Evolutionary conservation across 2,113 vertebrate genomes (phyloP), one percentile per base, ranked within the genome.

Genomic region (Tonatia bakeri): DNA sequence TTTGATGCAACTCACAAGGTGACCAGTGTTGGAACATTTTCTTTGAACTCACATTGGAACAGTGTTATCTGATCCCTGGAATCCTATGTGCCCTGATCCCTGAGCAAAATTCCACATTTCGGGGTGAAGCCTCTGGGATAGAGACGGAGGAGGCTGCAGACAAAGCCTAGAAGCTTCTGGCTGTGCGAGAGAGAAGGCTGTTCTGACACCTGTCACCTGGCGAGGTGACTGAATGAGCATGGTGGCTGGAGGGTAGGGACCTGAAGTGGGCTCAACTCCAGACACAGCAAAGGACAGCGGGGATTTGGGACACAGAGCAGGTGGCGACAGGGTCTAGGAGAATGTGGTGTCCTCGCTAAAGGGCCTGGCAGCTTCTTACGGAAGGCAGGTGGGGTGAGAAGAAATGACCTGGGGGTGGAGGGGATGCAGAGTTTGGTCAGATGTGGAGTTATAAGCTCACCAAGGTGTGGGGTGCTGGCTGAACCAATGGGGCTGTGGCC

Each of bases 81-180:
- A 61, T 28, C 76, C 11, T 4, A 10, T 12, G 31, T 76, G 59
- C 15, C 31, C 67, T 36, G 40, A 64, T 20, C 9, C 24, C 33
- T 47, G 43, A 84, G 43, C 50, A 64, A 19, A 33, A 20, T 38
- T 86, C 56, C 13, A 10, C 20, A 1, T 28, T 40, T 16, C 19
- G n/a, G 20, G 31, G 5, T 47, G 47, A 59, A 17, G 0, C 31
- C 31, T 0, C 15, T 11, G 8, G 2, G 14, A 9, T 56, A 64
- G 24, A 28, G 17, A 36, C 20, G 43, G 52, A 28, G 28, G 11
- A 43, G 33, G 15, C 16, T 24, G 47, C 88, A 91, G 38, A 40
- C 11, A 19, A 8, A n/a, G 40, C 52, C 81, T 77, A 26, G 15
- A 54, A 65, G 6, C 52, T 17, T 40, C 50, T 88, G 64, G 14